Base-by-base conservation (phyloP, 2,113 vertebrate genomes). In the Micronisus gabar region DNA sequence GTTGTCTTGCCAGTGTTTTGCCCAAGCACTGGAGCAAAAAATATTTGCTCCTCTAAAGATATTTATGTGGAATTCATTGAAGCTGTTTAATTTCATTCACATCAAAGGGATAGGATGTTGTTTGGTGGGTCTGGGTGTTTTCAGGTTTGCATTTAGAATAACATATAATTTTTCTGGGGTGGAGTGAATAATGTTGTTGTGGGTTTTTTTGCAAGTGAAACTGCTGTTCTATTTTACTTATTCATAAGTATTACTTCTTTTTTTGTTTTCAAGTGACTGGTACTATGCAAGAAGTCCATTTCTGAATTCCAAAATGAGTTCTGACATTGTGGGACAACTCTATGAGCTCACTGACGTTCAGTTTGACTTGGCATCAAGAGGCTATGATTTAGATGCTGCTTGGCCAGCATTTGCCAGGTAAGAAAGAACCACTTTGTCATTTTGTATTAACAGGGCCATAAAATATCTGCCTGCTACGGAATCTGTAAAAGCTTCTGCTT, bases 311-410 rank as follows among this genome's bases (percentile, higher is more conserved):
- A 98, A 99, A 93, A 98, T 99, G 73, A 99, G 98, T 90, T 99
- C 98, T 62, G 99, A 99, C 95, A 99, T 99, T 68, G 98, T 99
- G 89, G 99, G 95, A 93, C 99, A 99, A 18, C 98, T 99, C 40
- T 99, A 99, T 23, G 99, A 99, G 96, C 98, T 99, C 88, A 99
- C 99, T 16, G 99, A 99, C 1, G 97, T 99, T 59, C 99, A 99
- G 89, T 99, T 99, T 96, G 98, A 98, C 97, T 96, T 98, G 93
- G 99, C 99, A 2, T 99, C 99, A 34, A 98, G 99, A 97, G 99
- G 99, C 82, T 99, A 99, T 14, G 99, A 99, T 96, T 98, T 99
- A 34, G 99, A 99, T 95, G 98, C 99, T 16, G 98, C 99, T 58
- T 99, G 99, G 99, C 99, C 99, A 6, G 94, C 97, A 2, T 99